Evolutionary conservation across 2,888 invertebrate species (phyloP), one percentile per base, ranked within the genome.

Genomic region (Mesodorylaimus sp.): DNA sequence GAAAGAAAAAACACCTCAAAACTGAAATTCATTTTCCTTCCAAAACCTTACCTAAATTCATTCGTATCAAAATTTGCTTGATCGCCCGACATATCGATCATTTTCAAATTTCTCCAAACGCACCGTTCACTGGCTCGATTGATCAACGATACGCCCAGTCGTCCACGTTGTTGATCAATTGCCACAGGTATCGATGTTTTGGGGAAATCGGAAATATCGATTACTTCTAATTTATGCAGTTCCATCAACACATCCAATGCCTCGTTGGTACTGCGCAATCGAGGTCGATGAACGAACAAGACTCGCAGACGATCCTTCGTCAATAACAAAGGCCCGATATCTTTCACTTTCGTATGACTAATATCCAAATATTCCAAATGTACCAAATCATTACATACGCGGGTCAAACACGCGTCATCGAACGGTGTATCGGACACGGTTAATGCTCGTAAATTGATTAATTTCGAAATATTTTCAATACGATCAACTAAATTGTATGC

Each of bases 321-420:
- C 50, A 63, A 72, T 49, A 68, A 65, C 48, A 80, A 64, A 1
- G 78, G 75, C 45, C 71, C 71, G 57, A 79, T 73, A 64, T 78
- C 77, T 53, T 73, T 73, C 28, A 79, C 75, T 54, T 68, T 63
- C 10, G 79, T 79, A 52, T 73, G 72, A 19, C 79, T 79, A 56
- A 80, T 77, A 61, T 80, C 77, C 48, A 80, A 64, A 58, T 70
- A 74, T 61, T 78, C 77, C 53, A 80, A 65, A 50, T 16, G 21
- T 10, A 16, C 5, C 41, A 39, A n/a, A 21, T 39, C 7, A 16
- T 39, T 21, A 21, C 41, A 39, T 19, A 39, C 21, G 10, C 21
- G n/a, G n/a, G 21, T 39, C 21, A 39, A 21, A 7, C n/a, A 7
- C 7, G 21, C 10, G 21, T 39, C 10, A 21, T 39, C 41, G 10